Conservation (phyloP, 92 coral and sea anemone genomes). For the Muricea muricata region DNA sequence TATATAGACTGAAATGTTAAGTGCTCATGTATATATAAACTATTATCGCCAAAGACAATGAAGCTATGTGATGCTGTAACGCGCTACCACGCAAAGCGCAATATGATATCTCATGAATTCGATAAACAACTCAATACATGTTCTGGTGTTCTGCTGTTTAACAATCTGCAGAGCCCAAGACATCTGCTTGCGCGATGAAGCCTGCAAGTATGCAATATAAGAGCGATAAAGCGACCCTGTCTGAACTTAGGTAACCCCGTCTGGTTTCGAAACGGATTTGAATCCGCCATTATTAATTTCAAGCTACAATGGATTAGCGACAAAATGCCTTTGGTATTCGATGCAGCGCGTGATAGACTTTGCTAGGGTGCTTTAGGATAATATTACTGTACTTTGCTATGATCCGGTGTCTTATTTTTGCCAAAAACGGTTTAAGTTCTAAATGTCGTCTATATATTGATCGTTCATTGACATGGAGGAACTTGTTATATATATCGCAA, state of each 20-base stretch:
- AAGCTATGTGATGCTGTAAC: not conserved
- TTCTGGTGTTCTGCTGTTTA: not conserved
- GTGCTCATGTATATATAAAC: not conserved
- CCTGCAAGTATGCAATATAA: not conserved
- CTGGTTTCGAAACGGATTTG: not conserved
- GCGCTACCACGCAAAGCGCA: not conserved
- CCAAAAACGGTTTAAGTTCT: no score
- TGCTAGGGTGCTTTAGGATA: no score
- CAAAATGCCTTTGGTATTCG: not conserved
- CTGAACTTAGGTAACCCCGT: slow-evolving; percentile 1
- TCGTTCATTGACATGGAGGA: no score
- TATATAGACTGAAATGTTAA: not conserved
- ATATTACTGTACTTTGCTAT: no score
- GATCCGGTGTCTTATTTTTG: no score
- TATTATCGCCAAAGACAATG: not conserved
- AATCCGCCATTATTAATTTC: not conserved
- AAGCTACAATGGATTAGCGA: not conserved
- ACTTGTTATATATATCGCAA: no score
- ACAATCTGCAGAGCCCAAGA: not conserved
- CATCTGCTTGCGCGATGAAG: not conserved
- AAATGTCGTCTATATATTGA: no score
- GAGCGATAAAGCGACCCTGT: slow-evolving; percentile 2
- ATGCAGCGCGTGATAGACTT: not conserved
- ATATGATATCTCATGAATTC: not conserved
- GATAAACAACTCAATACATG: not conserved